Conservation (phyloP, 2,113 vertebrate genomes). For the Elephas maximus region DNA sequence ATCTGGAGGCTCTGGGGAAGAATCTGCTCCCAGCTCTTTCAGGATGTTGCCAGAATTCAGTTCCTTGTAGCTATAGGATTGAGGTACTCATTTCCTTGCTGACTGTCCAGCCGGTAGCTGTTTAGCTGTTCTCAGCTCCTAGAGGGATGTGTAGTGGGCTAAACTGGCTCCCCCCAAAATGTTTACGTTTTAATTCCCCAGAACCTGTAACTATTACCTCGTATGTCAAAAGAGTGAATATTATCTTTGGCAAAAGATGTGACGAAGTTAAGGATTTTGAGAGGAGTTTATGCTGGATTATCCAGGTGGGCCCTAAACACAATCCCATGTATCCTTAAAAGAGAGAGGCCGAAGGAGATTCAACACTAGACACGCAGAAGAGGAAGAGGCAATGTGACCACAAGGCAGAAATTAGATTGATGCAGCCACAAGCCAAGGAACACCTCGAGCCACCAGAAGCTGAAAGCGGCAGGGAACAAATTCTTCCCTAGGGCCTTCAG, state of each 20-base stretch:
- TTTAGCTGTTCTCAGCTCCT: background rate
- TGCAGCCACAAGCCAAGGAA: too few species aligned
- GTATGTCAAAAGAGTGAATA: background rate
- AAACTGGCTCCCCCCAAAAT: background rate
- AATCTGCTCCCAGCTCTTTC: too few species aligned
- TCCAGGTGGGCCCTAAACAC: too few species aligned
- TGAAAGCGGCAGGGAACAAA: too few species aligned
- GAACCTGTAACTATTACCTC: background rate
- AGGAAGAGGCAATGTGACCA: background rate
- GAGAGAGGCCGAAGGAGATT: background rate
- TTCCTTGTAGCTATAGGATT: too few species aligned
- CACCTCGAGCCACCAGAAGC: too few species aligned
- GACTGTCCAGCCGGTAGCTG: background rate
- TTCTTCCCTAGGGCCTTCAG: too few species aligned
- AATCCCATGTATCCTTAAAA: background rate
- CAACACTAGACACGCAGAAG: background rate
- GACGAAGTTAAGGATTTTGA: constrained; percentile 7
- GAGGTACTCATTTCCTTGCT: background rate
- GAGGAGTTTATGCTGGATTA: too few species aligned
- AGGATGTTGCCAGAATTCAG: too few species aligned
- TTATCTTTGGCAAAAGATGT: background rate
- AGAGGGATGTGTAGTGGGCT: background rate
- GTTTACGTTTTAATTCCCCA: background rate
- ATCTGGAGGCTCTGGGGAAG: too few species aligned
- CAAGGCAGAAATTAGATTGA: background rate